phyloP scores from a whole-genome alignment of 2,888 invertebrate genomes.

The Cartodere bifasciata region DNA sequence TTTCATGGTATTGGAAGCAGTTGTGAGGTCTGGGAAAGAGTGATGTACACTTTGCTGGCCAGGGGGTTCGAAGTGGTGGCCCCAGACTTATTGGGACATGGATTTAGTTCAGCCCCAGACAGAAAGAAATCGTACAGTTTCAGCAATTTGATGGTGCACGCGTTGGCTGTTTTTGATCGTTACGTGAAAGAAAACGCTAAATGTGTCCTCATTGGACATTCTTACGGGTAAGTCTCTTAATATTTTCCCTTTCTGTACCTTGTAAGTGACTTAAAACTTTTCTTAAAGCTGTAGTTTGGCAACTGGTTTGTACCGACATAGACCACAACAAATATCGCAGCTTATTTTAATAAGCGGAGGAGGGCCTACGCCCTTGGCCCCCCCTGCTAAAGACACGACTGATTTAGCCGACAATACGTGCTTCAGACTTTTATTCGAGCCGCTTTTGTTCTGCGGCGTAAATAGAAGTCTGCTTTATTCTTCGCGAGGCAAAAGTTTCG shows the following conservation, averaged over 20 bases:
- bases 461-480: slow-evolving; percentile 42
- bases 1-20: slow-evolving; percentile 56
- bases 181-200: slow-evolving; percentile 39
- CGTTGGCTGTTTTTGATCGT: slow-evolving; percentile 46
- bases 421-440: slow-evolving; percentile 39
- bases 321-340: slow-evolving; percentile 44
- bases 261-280: slow-evolving; percentile 10
- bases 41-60: slow-evolving; percentile 43
- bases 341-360: slow-evolving; percentile 54
- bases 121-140: slow-evolving; percentile 44
- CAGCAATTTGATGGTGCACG: slow-evolving; percentile 43
- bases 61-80: slow-evolving; percentile 50
- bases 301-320: slow-evolving; percentile 44
- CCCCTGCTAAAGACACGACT: slow-evolving; percentile 38
- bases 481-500: slow-evolving; percentile 43
- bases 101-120: slow-evolving; percentile 48
- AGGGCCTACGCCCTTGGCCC: slow-evolving; percentile 51
- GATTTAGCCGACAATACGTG: slow-evolving; percentile 39
- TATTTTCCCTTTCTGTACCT: slow-evolving; percentile 3
- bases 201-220: slow-evolving; percentile 52
- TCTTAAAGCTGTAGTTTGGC: slow-evolving; percentile 47
- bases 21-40: slow-evolving; percentile 47
- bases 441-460: slow-evolving; percentile 46
- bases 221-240: slow-evolving; percentile 45
- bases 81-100: slow-evolving; percentile 56